A percentile compares a stretch with the other conserved stretches of the same genome.
These are phyloP conservation scores for Ornithoptera priamus DNA, from an alignment of 2,888 invertebrate genomes.

Conservation along the genomic window DNA sequence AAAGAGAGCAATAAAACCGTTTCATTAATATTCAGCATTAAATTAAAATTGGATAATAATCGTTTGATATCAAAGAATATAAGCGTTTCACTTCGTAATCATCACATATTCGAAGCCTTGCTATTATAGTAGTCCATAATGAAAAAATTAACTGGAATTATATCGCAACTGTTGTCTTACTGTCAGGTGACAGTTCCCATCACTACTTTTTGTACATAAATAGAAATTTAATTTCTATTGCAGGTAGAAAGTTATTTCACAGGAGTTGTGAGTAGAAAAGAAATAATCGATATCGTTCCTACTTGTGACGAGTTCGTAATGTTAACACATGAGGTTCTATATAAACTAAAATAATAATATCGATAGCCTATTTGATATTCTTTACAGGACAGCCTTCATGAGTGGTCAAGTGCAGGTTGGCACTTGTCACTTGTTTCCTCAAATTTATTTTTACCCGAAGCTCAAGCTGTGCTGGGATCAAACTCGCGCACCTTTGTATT, in stretches of 20 bases:
- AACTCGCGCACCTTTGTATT: no score
- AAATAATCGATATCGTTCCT: background rate
- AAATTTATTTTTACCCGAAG: no score
- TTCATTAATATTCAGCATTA: no score
- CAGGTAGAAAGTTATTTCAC: background rate
- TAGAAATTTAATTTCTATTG: slow-evolving; percentile 18
- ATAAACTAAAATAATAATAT: no score
- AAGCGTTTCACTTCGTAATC: background rate
- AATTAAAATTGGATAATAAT: no score
- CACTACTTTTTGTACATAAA: slow-evolving; percentile 10
- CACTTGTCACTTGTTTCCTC: no score
- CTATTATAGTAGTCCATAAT: background rate
- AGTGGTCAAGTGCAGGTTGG: no score
- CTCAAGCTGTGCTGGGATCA: no score
- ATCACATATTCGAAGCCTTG: background rate
- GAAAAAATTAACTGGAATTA: slow-evolving; percentile 11
- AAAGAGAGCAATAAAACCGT: background rate
- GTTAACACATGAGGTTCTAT: background rate
- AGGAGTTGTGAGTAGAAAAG: background rate
- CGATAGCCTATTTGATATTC: no score
- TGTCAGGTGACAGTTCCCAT: slow-evolving; percentile 20
- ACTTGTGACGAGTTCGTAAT: background rate
- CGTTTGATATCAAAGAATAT: background rate
- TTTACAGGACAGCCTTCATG: no score
- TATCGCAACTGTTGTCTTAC: background rate